Evolutionary conservation across 2,888 invertebrate genomes (phyloP), one percentile per base, ranked within the genome.

Genomic region (Hypolimnas misippus): DNA sequence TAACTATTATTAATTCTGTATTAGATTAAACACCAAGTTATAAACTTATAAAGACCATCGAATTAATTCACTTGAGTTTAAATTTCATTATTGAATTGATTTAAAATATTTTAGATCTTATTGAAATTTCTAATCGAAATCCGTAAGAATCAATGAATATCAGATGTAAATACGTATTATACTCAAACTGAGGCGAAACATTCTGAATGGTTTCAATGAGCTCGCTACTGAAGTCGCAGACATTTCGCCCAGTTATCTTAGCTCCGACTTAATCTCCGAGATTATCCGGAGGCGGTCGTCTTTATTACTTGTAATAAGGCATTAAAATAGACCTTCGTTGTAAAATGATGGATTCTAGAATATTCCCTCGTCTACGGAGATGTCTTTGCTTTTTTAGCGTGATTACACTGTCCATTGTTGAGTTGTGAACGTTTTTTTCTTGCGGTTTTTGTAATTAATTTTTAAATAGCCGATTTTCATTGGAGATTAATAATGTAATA

Each of bases 271-370:
- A 63, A 66, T 66, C 63, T 66, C 19, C n/a, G 19, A 59, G 66
- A 63, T 66, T 60, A 66, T 60, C 53, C 60, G 25, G 57, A 49
- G 57, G 63, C 63, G 52, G 57, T 57, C 57, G 62, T 33, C 59
- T 63, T 63, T 66, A 66, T 66, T 60, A 66, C 66, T 66, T 66
- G 59, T 66, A 66, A 66, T 62, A 66, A 63, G 59, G 57, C 56
- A 66, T 63, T 63, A 60, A 63, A 60, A 60, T 63, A 56, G 56
- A 63, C 59, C 53, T 35, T 49, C 35, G 53, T 53, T 17, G 31
- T 14, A 55, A 52, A 59, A 57, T 59, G 58, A 62, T 62, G 57
- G 56, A 62, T 52, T 52, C 52, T 57, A 50, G 52, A 58, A 57
- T 35, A 57, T 59, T 52, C 44, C 17, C 40, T 54, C 50, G 42